Conservation (phyloP, 2,113 vertebrate genomes). For the Seriola dumerili region DNA sequence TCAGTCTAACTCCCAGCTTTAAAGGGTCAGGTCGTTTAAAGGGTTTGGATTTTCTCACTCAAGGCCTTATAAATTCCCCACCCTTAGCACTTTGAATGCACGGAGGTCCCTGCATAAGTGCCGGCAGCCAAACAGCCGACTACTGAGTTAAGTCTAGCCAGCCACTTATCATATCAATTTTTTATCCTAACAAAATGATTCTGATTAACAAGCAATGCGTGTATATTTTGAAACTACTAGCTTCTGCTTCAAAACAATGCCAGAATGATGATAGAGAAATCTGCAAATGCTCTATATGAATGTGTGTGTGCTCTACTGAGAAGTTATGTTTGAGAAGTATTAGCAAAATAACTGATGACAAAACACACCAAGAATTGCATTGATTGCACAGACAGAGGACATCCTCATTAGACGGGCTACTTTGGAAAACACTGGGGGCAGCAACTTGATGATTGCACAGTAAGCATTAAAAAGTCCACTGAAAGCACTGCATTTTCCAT, state of each 20-base stretch:
- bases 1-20: slow-evolving; percentile 2
- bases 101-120: slow-evolving; percentile 1
- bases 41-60: slow-evolving; percentile 23
- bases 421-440: background rate
- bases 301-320: no score
- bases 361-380: background rate
- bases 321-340: background rate
- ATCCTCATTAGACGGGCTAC: background rate
- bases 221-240: no score
- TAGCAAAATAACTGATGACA: background rate
- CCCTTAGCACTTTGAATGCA: slow-evolving; percentile 20
- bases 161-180: no score
- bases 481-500: background rate
- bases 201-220: no score
- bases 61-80: slow-evolving; percentile 39
- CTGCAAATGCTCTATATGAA: no score
- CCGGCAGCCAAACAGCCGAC: no score
- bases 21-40: slow-evolving; percentile 6
- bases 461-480: background rate
- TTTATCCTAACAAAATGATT: no score
- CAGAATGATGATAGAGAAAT: no score
- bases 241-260: no score
- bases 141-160: no score
- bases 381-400: background rate
- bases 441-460: background rate